Conservation (phyloP, 1,140 invertebrate species). For the Aphaenogaster floridana region DNA sequence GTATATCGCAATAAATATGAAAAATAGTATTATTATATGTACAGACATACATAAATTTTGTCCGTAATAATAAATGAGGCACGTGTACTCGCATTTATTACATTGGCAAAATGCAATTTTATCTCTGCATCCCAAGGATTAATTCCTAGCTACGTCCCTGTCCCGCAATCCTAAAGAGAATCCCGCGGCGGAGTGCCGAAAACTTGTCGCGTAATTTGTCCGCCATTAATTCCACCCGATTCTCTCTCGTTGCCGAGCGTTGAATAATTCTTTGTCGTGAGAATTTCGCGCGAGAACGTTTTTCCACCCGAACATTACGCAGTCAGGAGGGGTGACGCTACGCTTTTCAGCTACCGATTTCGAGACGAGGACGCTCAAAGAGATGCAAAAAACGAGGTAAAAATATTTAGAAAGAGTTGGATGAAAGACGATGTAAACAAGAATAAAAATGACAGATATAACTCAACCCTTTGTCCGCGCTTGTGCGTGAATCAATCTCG, state of each 20-base stretch:
- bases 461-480: constrained; percentile 27
- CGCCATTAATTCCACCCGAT: constrained; percentile 58
- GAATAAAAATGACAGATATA: constrained; percentile 56
- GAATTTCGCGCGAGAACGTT: constrained; percentile 23
- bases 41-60: not conserved
- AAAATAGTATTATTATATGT: not conserved
- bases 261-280: constrained; percentile 50
- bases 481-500: constrained; percentile 4
- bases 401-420: constrained; percentile 39
- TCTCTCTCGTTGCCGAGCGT: constrained; percentile 16
- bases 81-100: not conserved
- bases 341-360: not conserved
- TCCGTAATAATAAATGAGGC: not conserved
- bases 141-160: constrained; percentile 21
- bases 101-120: not conserved
- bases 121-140: not conserved
- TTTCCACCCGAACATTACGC: constrained; percentile 6
- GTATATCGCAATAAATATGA: not conserved
- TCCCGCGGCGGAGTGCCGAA: not conserved
- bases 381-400: constrained; percentile 5
- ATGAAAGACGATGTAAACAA: constrained; percentile 50
- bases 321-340: not conserved
- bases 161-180: not conserved
- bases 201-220: constrained; percentile 68
- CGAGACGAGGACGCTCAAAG: not conserved